Evolutionary conservation across 2,113 vertebrate species (phyloP).

Genomic region (Taurulus bubalis): DNA sequence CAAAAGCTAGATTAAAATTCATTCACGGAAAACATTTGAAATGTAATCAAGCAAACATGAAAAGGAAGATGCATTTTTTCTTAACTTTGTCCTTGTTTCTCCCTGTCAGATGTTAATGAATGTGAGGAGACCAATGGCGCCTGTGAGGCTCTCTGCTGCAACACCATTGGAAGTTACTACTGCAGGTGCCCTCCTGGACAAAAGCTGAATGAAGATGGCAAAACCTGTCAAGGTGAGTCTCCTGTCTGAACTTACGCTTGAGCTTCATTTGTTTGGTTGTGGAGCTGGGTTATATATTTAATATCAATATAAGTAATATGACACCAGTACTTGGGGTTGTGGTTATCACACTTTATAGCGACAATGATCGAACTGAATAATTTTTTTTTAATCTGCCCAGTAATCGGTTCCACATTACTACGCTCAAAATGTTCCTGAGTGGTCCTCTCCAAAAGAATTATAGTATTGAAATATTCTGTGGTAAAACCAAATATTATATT

Average conservation of each 20-base stretch:
- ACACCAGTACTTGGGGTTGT: neutral
- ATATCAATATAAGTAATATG: neutral
- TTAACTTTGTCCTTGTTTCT: conserved; percentile 30
- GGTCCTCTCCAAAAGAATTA: neutral
- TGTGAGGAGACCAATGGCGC: conserved; percentile 83
- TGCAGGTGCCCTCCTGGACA: conserved; percentile 82
- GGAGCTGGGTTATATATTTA: neutral
- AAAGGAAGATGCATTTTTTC: conserved; percentile 18
- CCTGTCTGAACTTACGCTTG: too few species aligned
- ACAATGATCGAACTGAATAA: too few species aligned
- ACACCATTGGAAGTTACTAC: conserved; percentile 89
- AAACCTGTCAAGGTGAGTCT: conserved; percentile 84
- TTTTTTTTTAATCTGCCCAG: neutral
- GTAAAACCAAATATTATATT: neutral
- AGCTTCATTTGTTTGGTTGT: neutral
- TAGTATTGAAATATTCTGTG: neutral
- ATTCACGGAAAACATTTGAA: conserved; percentile 37
- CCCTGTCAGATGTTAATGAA: conserved; percentile 84
- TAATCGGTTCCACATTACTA: neutral
- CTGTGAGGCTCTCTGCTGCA: conserved; percentile 84
- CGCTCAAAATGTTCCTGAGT: neutral
- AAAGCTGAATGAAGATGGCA: conserved; percentile 81
- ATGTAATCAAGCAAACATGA: conserved; percentile 25
- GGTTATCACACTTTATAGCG: neutral
- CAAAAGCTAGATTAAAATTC: conserved; percentile 11